Percentiles rank a stretch among this genome's conserved stretches.
These are phyloP conservation scores for Scaptomyza pallida DNA, from an alignment of 1,140 invertebrate genomes.

Conservation along the genomic window DNA sequence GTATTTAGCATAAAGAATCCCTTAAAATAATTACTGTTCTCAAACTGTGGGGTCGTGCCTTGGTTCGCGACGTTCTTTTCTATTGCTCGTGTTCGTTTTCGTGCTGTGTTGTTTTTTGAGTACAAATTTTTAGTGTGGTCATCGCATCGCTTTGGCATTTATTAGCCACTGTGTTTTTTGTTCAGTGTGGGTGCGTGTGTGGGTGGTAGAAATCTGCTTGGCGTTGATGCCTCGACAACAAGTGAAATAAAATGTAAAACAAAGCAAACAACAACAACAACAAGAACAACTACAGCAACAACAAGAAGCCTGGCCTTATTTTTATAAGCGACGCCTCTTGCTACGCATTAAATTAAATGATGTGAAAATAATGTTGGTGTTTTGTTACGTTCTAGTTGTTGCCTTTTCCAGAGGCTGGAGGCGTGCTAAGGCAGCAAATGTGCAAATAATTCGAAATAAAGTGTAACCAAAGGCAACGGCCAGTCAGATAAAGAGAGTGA, in stretches of 20 bases:
- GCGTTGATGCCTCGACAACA: slow-evolving; percentile 55
- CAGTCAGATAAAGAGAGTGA: slow-evolving; percentile 14
- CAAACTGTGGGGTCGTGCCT: slow-evolving; percentile 40
- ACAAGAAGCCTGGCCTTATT: slow-evolving; percentile 52
- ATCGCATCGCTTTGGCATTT: slow-evolving; percentile 66
- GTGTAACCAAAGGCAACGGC: slow-evolving; percentile 63
- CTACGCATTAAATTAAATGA: slow-evolving; percentile 77
- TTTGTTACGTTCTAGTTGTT: slow-evolving; percentile 27
- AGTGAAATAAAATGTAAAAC: slow-evolving; percentile 78
- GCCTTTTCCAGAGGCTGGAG: slow-evolving; percentile 1
- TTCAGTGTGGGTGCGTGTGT: no score
- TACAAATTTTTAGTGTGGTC: slow-evolving; percentile 74
- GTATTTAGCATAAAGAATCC: slow-evolving; percentile 78
- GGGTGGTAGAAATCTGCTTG: slow-evolving; percentile 1
- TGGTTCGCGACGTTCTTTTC: slow-evolving; percentile 26
- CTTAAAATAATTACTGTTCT: slow-evolving; percentile 80
- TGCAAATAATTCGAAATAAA: slow-evolving; percentile 77
- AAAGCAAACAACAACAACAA: slow-evolving; percentile 61
- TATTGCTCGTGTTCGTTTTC: background rate
- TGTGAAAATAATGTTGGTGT: slow-evolving; percentile 76
- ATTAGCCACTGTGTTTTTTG: slow-evolving; percentile 48
- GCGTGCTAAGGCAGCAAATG: slow-evolving; percentile 61
- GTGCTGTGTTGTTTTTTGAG: slow-evolving; percentile 38
- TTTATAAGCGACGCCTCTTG: slow-evolving; percentile 50
- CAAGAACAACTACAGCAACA: no score